Conservation (phyloP, 2,113 vertebrate species). For the Danionella cerebrum region DNA sequence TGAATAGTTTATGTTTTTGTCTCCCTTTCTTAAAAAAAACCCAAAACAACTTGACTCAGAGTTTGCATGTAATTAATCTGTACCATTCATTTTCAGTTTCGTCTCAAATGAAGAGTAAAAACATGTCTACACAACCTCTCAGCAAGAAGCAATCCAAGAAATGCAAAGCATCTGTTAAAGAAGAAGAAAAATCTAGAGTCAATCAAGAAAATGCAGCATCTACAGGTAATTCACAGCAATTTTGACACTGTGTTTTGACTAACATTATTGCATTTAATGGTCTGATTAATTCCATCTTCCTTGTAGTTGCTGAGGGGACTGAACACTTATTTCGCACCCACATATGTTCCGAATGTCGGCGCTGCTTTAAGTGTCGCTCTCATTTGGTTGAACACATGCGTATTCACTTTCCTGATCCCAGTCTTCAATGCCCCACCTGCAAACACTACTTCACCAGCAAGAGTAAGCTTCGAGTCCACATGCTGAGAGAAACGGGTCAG, state of each 20-base stretch:
- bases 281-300: not conserved
- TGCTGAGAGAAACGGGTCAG: conserved; percentile 78
- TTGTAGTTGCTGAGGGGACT: conserved; percentile 55
- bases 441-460: conserved; percentile 90
- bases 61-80: not conserved
- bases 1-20: no score
- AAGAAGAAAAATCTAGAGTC: not conserved
- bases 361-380: conserved; percentile 92
- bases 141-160: conserved; percentile 7
- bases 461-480: conserved; percentile 88
- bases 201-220: not conserved
- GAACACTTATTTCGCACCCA: conserved; percentile 85
- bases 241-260: not conserved
- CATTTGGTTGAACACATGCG: conserved; percentile 88
- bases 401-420: conserved; percentile 86
- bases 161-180: not conserved
- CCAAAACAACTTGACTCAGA: no score
- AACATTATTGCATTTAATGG: not conserved
- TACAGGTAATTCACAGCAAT: not conserved
- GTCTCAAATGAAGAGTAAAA: not conserved
- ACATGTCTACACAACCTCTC: not conserved
- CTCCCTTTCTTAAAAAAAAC: no score
- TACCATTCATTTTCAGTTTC: not conserved
- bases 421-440: conserved; percentile 88
- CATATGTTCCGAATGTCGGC: conserved; percentile 86